Percentiles rank a stretch among this genome's conserved stretches.
phyloP scores from a whole-genome alignment of 2,888 invertebrate species.

The Brachyptera risi region DNA sequence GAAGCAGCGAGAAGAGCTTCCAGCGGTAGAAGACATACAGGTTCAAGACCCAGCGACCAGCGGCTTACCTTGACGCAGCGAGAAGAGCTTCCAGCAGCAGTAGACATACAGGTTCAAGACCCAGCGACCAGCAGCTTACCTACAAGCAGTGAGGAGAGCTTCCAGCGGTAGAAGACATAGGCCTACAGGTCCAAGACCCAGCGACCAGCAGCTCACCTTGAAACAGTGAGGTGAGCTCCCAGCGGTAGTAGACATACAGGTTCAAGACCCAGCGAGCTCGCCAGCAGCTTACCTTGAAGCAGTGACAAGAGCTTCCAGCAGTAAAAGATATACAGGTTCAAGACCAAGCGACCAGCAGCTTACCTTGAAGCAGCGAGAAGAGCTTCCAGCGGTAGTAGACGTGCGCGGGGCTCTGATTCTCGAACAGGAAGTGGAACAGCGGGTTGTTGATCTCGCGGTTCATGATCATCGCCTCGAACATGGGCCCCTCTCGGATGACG shows the following conservation, averaged over 20 bases:
- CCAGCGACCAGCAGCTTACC: slow-evolving; percentile 94
- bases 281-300: too few species aligned
- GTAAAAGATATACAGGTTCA: too few species aligned
- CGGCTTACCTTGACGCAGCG: too few species aligned
- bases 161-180: slow-evolving; percentile 99
- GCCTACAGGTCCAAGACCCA: too few species aligned
- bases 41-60: too few species aligned
- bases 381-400: slow-evolving; percentile 99
- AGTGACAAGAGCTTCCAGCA: too few species aligned
- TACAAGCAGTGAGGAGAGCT: slow-evolving; percentile 92
- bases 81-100: too few species aligned
- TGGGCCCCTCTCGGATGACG: slow-evolving; percentile 96
- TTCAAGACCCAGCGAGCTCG: too few species aligned
- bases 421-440: slow-evolving; percentile 93
- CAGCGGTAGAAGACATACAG: slow-evolving; percentile 98
- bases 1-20: slow-evolving; percentile 94
- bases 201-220: too few species aligned
- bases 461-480: slow-evolving; percentile 99
- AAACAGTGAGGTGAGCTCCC: too few species aligned
- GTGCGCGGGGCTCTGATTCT: slow-evolving; percentile 96
- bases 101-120: too few species aligned
- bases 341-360: too few species aligned
- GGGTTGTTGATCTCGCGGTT: slow-evolving; percentile 96
- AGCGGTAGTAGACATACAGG: slow-evolving; percentile 98
- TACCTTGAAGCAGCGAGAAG: slow-evolving; percentile 93